A percentile compares a stretch with the other conserved stretches of the same genome.
Conservation (phyloP, 2,797 vertebrate species). For the Malacoctenus gilli region DNA sequence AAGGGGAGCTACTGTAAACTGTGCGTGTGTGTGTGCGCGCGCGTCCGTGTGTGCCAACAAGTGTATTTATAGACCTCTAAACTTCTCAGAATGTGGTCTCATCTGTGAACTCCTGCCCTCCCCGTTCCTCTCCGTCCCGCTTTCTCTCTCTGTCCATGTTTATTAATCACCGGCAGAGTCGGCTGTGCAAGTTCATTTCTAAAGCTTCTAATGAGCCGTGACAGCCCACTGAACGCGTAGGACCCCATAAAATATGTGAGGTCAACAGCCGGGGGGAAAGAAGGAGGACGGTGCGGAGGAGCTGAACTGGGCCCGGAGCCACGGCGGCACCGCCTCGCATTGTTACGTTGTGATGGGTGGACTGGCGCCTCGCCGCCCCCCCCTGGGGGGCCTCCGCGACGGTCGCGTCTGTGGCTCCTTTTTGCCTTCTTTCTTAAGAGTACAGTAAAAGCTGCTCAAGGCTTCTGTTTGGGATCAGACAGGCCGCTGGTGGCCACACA, state of each 20-base stretch:
- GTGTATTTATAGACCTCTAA: slow-evolving; percentile 40
- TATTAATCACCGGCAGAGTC: slow-evolving; percentile 72
- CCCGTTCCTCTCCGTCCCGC: slow-evolving; percentile 29
- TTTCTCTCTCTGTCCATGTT: slow-evolving; percentile 55
- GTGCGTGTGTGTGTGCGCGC: too few species aligned
- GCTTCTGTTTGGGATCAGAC: slow-evolving; percentile 40
- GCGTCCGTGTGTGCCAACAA: slow-evolving; percentile 9
- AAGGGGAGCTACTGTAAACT: too few species aligned
- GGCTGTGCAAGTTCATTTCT: slow-evolving; percentile 75
- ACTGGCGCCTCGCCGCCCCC: slow-evolving; percentile 42
- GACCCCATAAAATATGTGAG: slow-evolving; percentile 79
- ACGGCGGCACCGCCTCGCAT: slow-evolving; percentile 51
- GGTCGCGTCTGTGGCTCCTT: slow-evolving; percentile 47
- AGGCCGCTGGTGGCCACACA: slow-evolving; percentile 23
- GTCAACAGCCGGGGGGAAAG: slow-evolving; percentile 72
- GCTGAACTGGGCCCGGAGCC: slow-evolving; percentile 52
- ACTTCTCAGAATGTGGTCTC: slow-evolving; percentile 29
- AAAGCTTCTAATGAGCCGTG: slow-evolving; percentile 75
- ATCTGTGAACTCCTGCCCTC: slow-evolving; percentile 44
- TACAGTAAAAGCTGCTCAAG: slow-evolving; percentile 20
- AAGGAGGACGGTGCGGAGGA: slow-evolving; percentile 47
- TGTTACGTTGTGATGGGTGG: slow-evolving; percentile 55
- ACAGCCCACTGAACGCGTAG: slow-evolving; percentile 73
- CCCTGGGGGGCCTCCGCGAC: slow-evolving; percentile 31
- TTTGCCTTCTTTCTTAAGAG: too few species aligned